Base-by-base conservation (phyloP, 1,140 invertebrate species). In the Chrysomallon squamiferum region DNA sequence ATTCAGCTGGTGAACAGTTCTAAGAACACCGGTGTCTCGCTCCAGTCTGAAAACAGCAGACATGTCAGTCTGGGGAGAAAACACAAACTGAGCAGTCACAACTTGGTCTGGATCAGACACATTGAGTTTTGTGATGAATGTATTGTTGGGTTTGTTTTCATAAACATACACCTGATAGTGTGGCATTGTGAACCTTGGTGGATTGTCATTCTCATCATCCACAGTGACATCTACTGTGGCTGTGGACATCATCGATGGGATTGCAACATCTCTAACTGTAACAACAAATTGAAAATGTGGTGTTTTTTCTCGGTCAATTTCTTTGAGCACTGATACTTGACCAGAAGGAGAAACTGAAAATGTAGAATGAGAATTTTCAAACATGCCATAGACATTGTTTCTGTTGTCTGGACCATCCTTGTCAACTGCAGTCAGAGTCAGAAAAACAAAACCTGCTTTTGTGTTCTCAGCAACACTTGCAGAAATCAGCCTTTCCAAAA, bases 31-130 rank as follows among this genome's bases (percentile, higher is more conserved):
- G 11, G 38, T 35, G 43, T 20, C 97, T 96, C 69, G 91, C 88
- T 0, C 95, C 95, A 2, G 91, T 87, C 83, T 96, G 95, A 83
- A 97, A 95, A 82, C 97, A 97, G 1, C 95, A 92, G 82, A 97
- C 95, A 0, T 90, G 91, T 27, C 96, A 89, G 79, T 93, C 95
- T 0, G 97, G 90, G 50, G 95, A 81, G 25, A 97, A 85, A 77
- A 95, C 92, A 0, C 25, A 33, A 66, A 70, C 61, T 29, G 52
- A 50, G n/a, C 15, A 35, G 3, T 62, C 7, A n/a, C 27, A 15
- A 15, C 62, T 32, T 9, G 32, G 18, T 29, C 29, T 54, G 29
- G 43, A 29, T 3, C 50, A 32, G 50, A 15, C 41, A 9, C n/a
- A 32, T 25, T 61, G 11, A 27, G 45, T 32, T 30, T 62, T 18